Base-by-base conservation (phyloP, 37 sponge, comb jelly and placozoan genomes). In the Tethya wilhelma region DNA sequence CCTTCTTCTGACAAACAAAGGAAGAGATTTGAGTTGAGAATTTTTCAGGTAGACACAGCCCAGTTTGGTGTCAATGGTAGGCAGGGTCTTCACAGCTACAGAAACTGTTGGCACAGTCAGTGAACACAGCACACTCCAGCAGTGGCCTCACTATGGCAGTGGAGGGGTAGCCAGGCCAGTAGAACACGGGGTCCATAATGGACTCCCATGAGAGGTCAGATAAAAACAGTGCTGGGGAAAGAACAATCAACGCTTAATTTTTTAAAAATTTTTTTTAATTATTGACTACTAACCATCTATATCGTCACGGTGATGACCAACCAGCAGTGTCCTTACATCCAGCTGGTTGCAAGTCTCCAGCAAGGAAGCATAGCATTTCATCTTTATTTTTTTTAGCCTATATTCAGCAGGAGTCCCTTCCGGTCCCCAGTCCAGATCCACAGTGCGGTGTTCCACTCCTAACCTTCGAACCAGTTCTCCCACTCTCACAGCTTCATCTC, bases 251-350 rank as follows among this genome's bases (percentile, higher is more conserved):
- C n/a, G n/a, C n/a, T n/a, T n/a, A n/a, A n/a, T n/a, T n/a, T n/a
- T n/a, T n/a, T n/a, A n/a, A n/a, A n/a, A n/a, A n/a, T n/a, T 23
- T 14, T 62, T 19, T 49, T 49, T 9, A 9, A 19, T 9, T n/a
- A 53, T 38, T 37, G 29, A 8, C 34, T 3, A 25, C 69, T 49
- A 30, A 91, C 92, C 92, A 46, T 74, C 67, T 43, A 86, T 87
- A 64, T 91, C 92, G 28, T 86, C 75, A 46, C 23, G 32, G 60
- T 86, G 87, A 56, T 91, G 92, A 9, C 79, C 92, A 3, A 58
- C 31, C 63, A 91, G 45, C 26, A 91, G 79, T n/a, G 31, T 69
- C 8, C 33, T 49, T 8, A 64, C 22, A 6, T 41, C 59, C 3
- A 17, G 12, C 26, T 69, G 39, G 1, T 26, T 6, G 36, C 86